Evolutionary conservation across 2,113 vertebrate species (phyloP).

Genomic region (Cephalopterus ornatus): DNA sequence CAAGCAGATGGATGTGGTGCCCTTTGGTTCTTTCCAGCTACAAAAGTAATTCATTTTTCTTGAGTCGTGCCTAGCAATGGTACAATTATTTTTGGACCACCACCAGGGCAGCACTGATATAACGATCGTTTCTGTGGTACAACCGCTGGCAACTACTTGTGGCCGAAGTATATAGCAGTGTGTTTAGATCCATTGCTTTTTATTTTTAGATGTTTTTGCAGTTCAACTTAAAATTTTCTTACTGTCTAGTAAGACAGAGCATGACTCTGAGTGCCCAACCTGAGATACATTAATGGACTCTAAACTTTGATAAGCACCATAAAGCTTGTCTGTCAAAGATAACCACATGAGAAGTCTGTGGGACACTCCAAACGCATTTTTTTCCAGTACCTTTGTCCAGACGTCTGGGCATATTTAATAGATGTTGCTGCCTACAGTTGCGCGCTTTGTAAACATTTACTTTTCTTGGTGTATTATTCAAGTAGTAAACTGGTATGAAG

Average conservation of each 20-base stretch:
- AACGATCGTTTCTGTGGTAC: neutral
- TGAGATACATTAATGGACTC: neutral
- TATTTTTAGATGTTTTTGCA: neutral
- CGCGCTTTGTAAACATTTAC: neutral
- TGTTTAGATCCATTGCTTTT: neutral
- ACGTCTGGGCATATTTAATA: neutral
- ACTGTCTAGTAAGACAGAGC: neutral
- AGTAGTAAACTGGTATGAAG: neutral
- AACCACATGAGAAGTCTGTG: neutral
- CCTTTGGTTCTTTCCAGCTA: slow-evolving; percentile 10
- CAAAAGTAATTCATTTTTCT: neutral
- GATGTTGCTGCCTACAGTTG: neutral
- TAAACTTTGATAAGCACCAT: neutral
- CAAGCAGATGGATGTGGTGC: slow-evolving; percentile 10
- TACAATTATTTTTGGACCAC: slow-evolving; percentile 26
- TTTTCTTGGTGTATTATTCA: neutral
- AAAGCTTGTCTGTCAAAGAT: neutral
- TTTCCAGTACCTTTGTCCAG: neutral
- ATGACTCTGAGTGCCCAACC: neutral
- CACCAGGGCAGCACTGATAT: neutral
- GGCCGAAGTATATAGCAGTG: neutral
- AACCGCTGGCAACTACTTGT: neutral
- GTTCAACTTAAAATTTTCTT: neutral
- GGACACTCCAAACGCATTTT: neutral
- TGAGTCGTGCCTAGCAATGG: slow-evolving; percentile 7